phyloP scores from a whole-genome alignment of 2,797 vertebrate genomes.

The Amblyraja radiata region DNA sequence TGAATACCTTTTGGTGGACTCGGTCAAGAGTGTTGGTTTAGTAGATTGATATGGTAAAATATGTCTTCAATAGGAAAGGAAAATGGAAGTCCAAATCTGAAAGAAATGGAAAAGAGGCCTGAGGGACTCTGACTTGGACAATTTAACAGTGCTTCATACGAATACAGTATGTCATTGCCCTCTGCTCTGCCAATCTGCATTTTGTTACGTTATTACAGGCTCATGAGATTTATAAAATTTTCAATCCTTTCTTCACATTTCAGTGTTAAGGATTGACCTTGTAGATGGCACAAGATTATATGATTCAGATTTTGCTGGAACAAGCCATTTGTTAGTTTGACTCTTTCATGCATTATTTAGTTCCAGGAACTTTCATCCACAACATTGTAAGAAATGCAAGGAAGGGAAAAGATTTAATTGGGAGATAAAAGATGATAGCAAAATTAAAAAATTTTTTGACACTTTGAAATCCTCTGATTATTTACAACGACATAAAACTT shows the following conservation, averaged over 20 bases:
- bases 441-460: too few species aligned
- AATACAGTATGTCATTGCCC: too few species aligned
- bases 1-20: not conserved
- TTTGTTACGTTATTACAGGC: not conserved
- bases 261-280: not conserved
- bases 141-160: not conserved
- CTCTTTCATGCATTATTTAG: too few species aligned
- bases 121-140: not conserved
- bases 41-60: not conserved
- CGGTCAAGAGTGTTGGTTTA: too few species aligned
- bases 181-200: not conserved
- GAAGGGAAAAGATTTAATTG: too few species aligned
- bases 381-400: too few species aligned
- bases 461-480: too few species aligned
- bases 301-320: too few species aligned
- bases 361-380: too few species aligned
- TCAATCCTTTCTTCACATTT: not conserved
- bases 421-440: too few species aligned
- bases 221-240: not conserved
- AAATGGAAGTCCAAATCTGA: not conserved
- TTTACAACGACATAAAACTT: too few species aligned
- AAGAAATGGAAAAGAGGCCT: not conserved
- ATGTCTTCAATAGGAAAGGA: not conserved
- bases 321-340: too few species aligned
- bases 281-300: not conserved